These are phyloP conservation scores for Odontomyia ornata DNA, from an alignment of 2,888 invertebrate genomes.

Conservation along the genomic window DNA sequence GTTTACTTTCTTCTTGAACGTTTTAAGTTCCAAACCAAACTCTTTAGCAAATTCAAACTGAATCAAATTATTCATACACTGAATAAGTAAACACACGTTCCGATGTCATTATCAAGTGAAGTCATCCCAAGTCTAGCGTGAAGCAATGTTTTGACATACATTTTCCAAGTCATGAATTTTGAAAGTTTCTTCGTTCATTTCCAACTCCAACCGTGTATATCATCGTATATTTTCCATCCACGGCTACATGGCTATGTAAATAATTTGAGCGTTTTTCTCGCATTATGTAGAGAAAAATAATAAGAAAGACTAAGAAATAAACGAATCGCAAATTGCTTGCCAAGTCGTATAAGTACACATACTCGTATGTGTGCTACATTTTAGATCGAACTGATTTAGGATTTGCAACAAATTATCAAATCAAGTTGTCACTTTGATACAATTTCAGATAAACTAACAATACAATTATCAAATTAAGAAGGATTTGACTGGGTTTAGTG, in stretches of 20 bases:
- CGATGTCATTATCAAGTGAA: conserved; percentile 43
- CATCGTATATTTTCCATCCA: conserved; percentile 15
- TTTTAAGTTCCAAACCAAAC: too few species aligned
- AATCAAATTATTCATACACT: conserved; percentile 16
- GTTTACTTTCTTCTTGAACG: too few species aligned
- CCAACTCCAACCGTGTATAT: conserved; percentile 16
- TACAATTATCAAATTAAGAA: background rate
- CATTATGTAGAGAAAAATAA: background rate
- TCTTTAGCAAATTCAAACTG: background rate
- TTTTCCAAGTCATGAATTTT: conserved; percentile 46
- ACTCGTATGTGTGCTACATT: too few species aligned
- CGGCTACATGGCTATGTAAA: conserved; percentile 29
- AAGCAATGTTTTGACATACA: conserved; percentile 44
- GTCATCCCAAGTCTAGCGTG: conserved; percentile 40
- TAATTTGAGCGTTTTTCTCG: background rate
- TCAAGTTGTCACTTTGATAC: background rate
- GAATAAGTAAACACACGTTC: conserved; percentile 38
- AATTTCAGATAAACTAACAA: background rate
- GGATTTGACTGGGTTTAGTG: too few species aligned
- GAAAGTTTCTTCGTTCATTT: conserved; percentile 39
- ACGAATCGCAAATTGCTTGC: too few species aligned
- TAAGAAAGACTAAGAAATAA: background rate
- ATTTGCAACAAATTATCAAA: conserved; percentile 32
- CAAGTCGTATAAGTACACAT: too few species aligned
- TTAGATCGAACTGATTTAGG: background rate